Evolutionary conservation across 2,113 vertebrate species (phyloP), one percentile per base, ranked within the genome.

Genomic region (Chionodraco myersi): DNA sequence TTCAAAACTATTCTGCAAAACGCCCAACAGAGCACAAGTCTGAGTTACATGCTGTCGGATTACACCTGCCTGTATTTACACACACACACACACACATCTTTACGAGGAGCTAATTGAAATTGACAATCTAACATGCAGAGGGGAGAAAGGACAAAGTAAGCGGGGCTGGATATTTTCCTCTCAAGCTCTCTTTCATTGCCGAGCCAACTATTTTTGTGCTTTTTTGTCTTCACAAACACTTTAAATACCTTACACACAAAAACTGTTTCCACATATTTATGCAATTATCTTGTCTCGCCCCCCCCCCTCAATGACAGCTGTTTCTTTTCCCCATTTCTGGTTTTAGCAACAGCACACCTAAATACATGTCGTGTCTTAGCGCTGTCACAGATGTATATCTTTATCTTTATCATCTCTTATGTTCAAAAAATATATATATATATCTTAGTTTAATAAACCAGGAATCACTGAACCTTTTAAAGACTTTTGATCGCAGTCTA

Each of bases 181-280:
- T 56, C 11, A 12, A 30, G 54, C 44, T 71, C 44, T 5, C 10
- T 48, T 59, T 48, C 36, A 44, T 54, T 53, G 47, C 45, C 49
- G 36, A 54, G 18, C 21, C 14, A 36, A 34, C 70, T 52, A 61
- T 52, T 51, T 61, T 7, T 73, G 30, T 62, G 48, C 7, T 44
- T 61, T 16, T 47, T 49, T 45, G 30, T 61, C 34, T 77, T 54
- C 62, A 34, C 34, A 53, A 45, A 68, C 8, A n/a, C 34, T 54
- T 21, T 18, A 34, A 69, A 62, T 30, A 34, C 15, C 6, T 18
- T n/a, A n/a, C 61, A 30, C 30, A 30, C 30, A 30, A 30, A 30
- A 30, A 30, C 30, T 3, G 10, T n/a, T 14, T n/a, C 15, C 56
- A 2, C 21, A 21, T 36, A 41, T 68, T 41, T 53, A 60, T 8